phyloP scores from a whole-genome alignment of 2,113 vertebrate genomes.

The Serinus canaria region DNA sequence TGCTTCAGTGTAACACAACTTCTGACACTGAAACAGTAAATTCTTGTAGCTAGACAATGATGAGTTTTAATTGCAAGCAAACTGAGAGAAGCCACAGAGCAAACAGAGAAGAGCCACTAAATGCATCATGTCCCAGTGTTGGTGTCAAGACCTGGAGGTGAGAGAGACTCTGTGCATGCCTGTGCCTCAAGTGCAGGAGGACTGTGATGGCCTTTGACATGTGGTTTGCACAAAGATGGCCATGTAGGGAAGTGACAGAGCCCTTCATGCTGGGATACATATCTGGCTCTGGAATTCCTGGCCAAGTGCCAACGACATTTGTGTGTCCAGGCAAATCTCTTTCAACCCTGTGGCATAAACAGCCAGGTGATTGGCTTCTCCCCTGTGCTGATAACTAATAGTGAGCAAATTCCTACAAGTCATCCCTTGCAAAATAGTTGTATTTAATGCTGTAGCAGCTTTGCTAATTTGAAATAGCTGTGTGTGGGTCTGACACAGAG shows the following conservation, averaged over 20 bases:
- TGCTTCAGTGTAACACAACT: background rate
- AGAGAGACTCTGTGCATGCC: slow-evolving; percentile 53
- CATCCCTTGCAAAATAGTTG: background rate
- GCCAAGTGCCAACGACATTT: slow-evolving; percentile 78
- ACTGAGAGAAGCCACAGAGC: background rate
- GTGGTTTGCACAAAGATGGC: slow-evolving; percentile 76
- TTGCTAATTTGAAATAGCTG: background rate
- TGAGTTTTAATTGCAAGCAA: background rate
- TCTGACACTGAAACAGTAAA: background rate
- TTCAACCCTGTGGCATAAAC: slow-evolving; percentile 54
- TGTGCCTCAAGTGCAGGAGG: slow-evolving; percentile 30
- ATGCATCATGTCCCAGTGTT: background rate
- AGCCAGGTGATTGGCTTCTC: slow-evolving; percentile 62
- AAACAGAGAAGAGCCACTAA: background rate
- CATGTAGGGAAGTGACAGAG: slow-evolving; percentile 84
- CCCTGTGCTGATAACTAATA: background rate
- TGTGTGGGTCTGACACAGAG: background rate
- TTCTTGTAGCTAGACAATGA: background rate
- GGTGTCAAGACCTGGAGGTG: slow-evolving; percentile 60
- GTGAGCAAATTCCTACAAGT: background rate
- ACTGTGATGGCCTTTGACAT: slow-evolving; percentile 61
- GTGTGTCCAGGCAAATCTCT: slow-evolving; percentile 75
- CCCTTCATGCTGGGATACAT: slow-evolving; percentile 64
- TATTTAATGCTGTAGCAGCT: background rate
- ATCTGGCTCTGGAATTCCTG: slow-evolving; percentile 76